phyloP scores from a whole-genome alignment of 1,140 invertebrate species.

The Drosophila sturtevanti region DNA sequence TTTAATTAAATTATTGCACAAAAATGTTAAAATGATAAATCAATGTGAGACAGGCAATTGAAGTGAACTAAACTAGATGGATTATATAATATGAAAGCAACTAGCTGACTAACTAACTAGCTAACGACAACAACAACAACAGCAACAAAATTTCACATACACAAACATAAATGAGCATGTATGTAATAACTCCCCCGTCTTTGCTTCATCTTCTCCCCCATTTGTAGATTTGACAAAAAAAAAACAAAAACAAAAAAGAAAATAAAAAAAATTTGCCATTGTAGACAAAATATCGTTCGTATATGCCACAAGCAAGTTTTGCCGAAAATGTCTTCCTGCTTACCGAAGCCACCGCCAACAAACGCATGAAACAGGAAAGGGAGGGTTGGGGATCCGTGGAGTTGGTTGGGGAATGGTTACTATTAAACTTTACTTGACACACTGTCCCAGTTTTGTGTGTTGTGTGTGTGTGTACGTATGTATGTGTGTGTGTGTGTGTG shows the following conservation, averaged over 20 bases:
- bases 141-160: conserved; percentile 49
- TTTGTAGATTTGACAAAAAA: conserved; percentile 12
- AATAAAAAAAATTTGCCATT: conserved; percentile 3
- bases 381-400: neutral
- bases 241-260: conserved; percentile 15
- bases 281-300: neutral
- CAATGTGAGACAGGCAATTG: conserved; percentile 48
- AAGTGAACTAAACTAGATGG: conserved; percentile 24
- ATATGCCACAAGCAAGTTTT: neutral
- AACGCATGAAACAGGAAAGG: too few species aligned
- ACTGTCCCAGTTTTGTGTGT: conserved; percentile 68
- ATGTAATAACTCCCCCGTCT: neutral
- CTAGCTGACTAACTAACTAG: conserved; percentile 1
- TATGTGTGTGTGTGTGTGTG: too few species aligned
- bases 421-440: conserved; percentile 75
- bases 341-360: neutral
- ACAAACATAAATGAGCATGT: conserved; percentile 20
- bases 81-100: conserved; percentile 55
- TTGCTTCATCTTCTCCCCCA: too few species aligned
- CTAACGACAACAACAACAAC: conserved; percentile 37
- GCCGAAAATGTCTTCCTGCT: conserved; percentile 7
- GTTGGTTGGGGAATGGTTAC: neutral
- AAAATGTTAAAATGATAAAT: conserved; percentile 65
- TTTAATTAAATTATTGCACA: conserved; percentile 75
- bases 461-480: too few species aligned